Base-by-base conservation (phyloP, 2,797 vertebrate species). In the Cirrhinus mrigala region DNA sequence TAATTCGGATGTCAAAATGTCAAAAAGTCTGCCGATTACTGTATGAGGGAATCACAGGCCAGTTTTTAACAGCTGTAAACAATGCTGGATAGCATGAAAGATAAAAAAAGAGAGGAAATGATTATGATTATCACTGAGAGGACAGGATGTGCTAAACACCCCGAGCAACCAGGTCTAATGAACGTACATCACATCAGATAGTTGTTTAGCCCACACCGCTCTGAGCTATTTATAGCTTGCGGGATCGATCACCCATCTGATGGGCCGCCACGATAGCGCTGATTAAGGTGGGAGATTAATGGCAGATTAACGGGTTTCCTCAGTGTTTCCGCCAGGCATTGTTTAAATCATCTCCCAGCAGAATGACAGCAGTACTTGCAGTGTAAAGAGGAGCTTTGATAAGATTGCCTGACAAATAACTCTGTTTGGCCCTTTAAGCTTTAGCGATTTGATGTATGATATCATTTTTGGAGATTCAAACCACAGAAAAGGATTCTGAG, bases 201-300 rank as follows among this genome's bases (percentile, higher is more conserved):
- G 73, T 81, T 86, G 73, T 84, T 90, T 83, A 62, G 84, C 66
- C 52, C 77, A 9, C 87, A 84, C 81, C 54, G 73, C 83, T 84
- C 78, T 14, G 66, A 84, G 83, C 87, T 83, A 74, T 84, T 90
- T 84, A 82, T 82, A 88, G 78, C 83, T 71, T 44, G 56, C 20
- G 46, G 81, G 46, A 88, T 86, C 48, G 66, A 86, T 90, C 81
- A 52, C 48, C 81, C 77, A 76, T 77, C n/a, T 79, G 87, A 87
- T 76, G 70, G 78, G 83, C 83, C 56, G 33, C 81, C 68, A 50
- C 62, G 85, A 88, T 88, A 50, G 18, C 85, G 48, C 85, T 88
- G 87, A 88, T 88, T 88, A 87, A 84, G 62, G 81, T 74, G 73
- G 80, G 83, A 84, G 84, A 84, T 84, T 84, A 88, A 84, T 74